Conservation (phyloP, 2,797 vertebrate species). For the Centropyge bicolor region DNA sequence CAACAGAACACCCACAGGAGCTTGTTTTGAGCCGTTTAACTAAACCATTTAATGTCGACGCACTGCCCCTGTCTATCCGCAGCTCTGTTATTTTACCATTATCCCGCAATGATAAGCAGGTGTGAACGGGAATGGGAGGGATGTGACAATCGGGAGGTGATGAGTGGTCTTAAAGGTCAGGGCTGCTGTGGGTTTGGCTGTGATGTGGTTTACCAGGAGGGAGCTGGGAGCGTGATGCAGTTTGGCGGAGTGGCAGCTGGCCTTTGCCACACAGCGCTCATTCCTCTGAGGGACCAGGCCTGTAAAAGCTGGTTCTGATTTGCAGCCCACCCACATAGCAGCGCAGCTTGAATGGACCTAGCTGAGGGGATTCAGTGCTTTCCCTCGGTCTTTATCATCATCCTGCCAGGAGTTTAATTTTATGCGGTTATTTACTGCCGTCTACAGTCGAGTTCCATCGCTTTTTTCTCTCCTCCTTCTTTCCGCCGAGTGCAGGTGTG, state of each 20-base stretch:
- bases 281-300: slow-evolving; percentile 55
- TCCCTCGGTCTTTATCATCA: slow-evolving; percentile 61
- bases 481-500: slow-evolving; percentile 78
- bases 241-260: slow-evolving; percentile 58
- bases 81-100: slow-evolving; percentile 61
- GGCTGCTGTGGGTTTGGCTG: slow-evolving; percentile 35
- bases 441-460: slow-evolving; percentile 60
- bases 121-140: slow-evolving; percentile 52
- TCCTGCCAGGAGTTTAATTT: slow-evolving; percentile 75
- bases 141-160: slow-evolving; percentile 48
- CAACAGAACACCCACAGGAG: slow-evolving; percentile 32
- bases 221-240: slow-evolving; percentile 45
- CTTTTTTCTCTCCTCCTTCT: slow-evolving; percentile 38
- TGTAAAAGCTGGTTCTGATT: slow-evolving; percentile 76
- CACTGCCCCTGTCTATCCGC: slow-evolving; percentile 8
- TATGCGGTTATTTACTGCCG: slow-evolving; percentile 78
- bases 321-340: slow-evolving; percentile 82
- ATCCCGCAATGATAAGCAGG: slow-evolving; percentile 57
- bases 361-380: slow-evolving; percentile 68
- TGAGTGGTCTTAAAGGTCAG: slow-evolving; percentile 60
- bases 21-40: slow-evolving; percentile 48
- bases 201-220: slow-evolving; percentile 64
- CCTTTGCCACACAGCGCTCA: slow-evolving; percentile 56
- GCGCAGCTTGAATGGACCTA: slow-evolving; percentile 59
- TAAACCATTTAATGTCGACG: slow-evolving; percentile 37